A percentile compares a stretch with the other conserved stretches of the same genome.
These are phyloP conservation scores for Nothobranchius furzeri DNA, from an alignment of 2,113 vertebrate species.

Conservation along the genomic window DNA sequence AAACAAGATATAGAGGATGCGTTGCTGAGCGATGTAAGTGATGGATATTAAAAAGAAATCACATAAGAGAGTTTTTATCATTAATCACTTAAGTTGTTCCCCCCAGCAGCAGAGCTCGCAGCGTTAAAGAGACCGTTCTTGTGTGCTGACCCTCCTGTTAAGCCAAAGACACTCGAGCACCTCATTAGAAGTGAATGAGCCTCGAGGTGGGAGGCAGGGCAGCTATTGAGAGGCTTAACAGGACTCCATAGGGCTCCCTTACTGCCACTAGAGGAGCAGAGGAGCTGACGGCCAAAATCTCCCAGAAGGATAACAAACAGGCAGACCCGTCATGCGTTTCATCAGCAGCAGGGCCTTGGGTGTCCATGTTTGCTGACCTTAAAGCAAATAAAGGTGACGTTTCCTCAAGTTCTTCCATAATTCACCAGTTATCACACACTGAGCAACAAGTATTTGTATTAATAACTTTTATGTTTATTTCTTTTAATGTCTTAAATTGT, in stretches of 20 bases:
- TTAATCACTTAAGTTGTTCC: conserved; percentile 31
- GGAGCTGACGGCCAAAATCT: conserved; percentile 29
- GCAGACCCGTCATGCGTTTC: conserved; percentile 27
- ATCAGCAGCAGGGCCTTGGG: conserved; percentile 16
- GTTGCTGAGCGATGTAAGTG: conserved; percentile 12
- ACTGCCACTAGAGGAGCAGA: conserved; percentile 64
- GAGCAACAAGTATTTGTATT: too few relatives aligned
- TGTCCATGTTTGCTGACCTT: neutral
- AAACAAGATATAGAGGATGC: neutral
- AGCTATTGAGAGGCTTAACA: conserved; percentile 68
- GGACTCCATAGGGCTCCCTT: conserved; percentile 68
- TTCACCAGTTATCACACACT: too few relatives aligned
- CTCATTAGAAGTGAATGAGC: conserved; percentile 75
- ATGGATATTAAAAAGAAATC: conserved; percentile 30
- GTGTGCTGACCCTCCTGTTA: conserved; percentile 68
- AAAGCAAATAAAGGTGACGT: too few relatives aligned
- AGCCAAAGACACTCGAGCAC: conserved; percentile 70
- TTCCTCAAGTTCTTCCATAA: too few relatives aligned
- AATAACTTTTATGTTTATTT: too few relatives aligned
- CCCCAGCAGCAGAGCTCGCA: conserved; percentile 6
- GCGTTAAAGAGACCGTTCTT: conserved; percentile 45
- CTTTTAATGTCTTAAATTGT: too few relatives aligned
- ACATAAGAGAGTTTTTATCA: conserved; percentile 35
- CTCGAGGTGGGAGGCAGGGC: conserved; percentile 68
- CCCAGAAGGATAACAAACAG: conserved; percentile 33